A percentile compares a stretch with the other conserved stretches of the same genome.
Conservation (phyloP, 2,797 vertebrate genomes). For the Amniataba percoides region DNA sequence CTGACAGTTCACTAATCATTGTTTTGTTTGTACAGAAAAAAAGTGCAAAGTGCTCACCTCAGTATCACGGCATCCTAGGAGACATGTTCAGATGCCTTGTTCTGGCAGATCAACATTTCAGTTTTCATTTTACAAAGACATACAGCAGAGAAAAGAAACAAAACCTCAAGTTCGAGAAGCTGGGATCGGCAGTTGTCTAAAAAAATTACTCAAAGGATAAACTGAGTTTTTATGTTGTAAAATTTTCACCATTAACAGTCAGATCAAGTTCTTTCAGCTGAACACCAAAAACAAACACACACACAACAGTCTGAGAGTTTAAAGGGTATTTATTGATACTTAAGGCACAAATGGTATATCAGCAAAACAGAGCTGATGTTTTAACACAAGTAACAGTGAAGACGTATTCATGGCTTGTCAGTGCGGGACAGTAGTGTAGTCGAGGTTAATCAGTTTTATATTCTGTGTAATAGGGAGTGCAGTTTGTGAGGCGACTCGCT, state of each 20-base stretch:
- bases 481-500: background rate
- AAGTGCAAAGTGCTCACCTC: too few relatives aligned
- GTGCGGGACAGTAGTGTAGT: slow-evolving; percentile 69
- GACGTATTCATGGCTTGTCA: slow-evolving; percentile 59
- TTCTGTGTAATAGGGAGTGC: slow-evolving; percentile 17
- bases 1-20: too few relatives aligned
- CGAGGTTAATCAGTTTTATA: background rate
- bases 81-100: too few relatives aligned
- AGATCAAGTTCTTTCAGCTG: background rate
- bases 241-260: background rate
- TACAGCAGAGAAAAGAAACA: too few relatives aligned
- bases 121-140: too few relatives aligned
- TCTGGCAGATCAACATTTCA: too few relatives aligned
- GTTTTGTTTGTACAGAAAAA: too few relatives aligned
- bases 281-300: background rate
- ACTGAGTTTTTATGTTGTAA: too few relatives aligned
- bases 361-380: slow-evolving; percentile 47
- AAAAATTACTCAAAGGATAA: too few relatives aligned
- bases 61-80: too few relatives aligned
- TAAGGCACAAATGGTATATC: slow-evolving; percentile 73
- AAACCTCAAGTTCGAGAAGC: too few relatives aligned
- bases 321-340: slow-evolving; percentile 66
- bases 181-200: too few relatives aligned
- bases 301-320: slow-evolving; percentile 10
- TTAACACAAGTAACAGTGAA: slow-evolving; percentile 56